Evolutionary conservation across 2,113 vertebrate genomes (phyloP), one percentile per base, ranked within the genome.

Genomic region (Poecilia latipinna): DNA sequence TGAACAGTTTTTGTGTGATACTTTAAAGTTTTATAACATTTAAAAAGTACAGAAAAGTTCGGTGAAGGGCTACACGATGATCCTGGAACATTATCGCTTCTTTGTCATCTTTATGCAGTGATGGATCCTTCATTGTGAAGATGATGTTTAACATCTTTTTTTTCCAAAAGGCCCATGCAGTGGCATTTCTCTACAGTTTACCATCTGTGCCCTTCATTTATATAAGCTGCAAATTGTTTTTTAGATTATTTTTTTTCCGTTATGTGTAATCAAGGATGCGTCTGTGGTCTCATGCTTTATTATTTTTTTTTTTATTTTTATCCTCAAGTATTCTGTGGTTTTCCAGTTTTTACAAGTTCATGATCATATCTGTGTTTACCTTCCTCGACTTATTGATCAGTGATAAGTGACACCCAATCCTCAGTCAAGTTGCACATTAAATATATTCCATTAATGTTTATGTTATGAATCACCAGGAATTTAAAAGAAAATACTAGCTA

Each of bases 21-120:
- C 65, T 72, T 67, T 77, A 70, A 12, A 83, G 65, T 83, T 79
- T 86, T 82, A 80, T 75, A 74, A 79, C 11, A 15, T 51, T 51
- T 32, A 29, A 44, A 64, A 26, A 6, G 33, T 35, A 7, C 28
- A 37, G 32, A 39, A 15, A 51, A 72, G 66, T 61, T 68, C 15
- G 54, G 62, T 61, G 78, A 90, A 92, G 91, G 89, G 85, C 89
- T 90, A 82, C 77, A 26, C 15, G 1, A 75, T 54, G 74, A 75
- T 31, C 24, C 68, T 66, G 26, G 32, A 42, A 33, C 61, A 1
- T 48, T 48, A 48, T 17, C 4, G 17, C 44, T 48, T 5, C 17
- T 15, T 44, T 17, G 12, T 44, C 12, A 1, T 17, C 44, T 17
- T 48, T 48, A 48, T 48, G 44, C 4, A 42, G 39, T 42, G 39